These are phyloP conservation scores for Numenius arquata DNA, from an alignment of 2,113 vertebrate species.

Conservation along the genomic window DNA sequence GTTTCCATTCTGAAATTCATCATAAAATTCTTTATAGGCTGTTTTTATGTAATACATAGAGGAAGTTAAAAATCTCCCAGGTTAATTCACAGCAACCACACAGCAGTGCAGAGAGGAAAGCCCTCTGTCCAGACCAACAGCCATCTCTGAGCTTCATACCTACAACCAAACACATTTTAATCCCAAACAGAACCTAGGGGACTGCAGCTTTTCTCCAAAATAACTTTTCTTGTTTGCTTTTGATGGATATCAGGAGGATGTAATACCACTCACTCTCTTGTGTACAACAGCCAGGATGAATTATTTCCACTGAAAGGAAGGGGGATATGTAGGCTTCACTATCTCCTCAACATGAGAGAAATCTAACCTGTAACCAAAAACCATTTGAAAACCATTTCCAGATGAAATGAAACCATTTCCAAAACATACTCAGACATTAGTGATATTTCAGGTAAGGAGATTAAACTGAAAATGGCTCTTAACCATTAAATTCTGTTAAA, in stretches of 20 bases:
- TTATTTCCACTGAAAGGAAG: not conserved
- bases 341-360: not conserved
- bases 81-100: not conserved
- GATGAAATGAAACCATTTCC: no score
- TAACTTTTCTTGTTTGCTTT: not conserved
- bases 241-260: not conserved
- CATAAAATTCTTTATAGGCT: not conserved
- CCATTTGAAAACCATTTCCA: no score
- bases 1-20: not conserved
- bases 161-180: not conserved
- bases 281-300: not conserved
- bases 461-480: not conserved
- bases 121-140: fast-evolving
- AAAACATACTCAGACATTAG: not conserved
- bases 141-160: not conserved
- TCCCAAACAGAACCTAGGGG: not conserved
- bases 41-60: fast-evolving
- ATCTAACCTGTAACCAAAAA: not conserved
- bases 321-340: not conserved
- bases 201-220: not conserved
- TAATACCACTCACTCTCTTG: not conserved
- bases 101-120: not conserved
- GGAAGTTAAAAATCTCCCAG: not conserved
- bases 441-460: not conserved
- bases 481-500: not conserved